These are phyloP conservation scores for Onthophagus sagittarius DNA, from an alignment of 2,888 invertebrate genomes.

Conservation along the genomic window DNA sequence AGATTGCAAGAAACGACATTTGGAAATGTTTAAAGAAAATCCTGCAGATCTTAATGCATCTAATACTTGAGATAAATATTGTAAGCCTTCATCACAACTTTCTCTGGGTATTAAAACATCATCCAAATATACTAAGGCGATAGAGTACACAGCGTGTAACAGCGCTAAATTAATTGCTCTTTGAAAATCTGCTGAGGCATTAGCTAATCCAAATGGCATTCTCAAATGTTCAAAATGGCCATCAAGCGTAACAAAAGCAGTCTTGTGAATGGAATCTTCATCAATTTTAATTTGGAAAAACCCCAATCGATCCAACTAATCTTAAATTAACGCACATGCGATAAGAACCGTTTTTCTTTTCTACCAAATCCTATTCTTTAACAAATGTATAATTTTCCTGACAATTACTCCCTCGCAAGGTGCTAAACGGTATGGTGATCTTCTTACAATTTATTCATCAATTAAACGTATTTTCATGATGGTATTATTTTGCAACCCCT, in stretches of 20 bases:
- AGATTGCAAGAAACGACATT: too few relatives aligned
- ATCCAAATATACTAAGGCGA: constrained; percentile 24
- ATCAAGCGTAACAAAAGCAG: constrained; percentile 18
- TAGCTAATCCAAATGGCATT: constrained; percentile 39
- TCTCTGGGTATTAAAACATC: constrained; percentile 26
- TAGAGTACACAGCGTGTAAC: constrained; percentile 3
- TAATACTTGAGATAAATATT: too few relatives aligned
- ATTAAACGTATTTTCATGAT: constrained; percentile 13
- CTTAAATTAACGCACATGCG: constrained; percentile 24
- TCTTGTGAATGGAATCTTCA: constrained; percentile 28
- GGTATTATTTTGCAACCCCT: constrained; percentile 7
- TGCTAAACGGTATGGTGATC: constrained; percentile 25
- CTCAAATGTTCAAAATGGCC: constrained; percentile 37
- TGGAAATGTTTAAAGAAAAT: too few relatives aligned
- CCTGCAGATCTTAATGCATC: too few relatives aligned
- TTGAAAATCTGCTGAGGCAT: constrained; percentile 22
- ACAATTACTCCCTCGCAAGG: constrained; percentile 19
- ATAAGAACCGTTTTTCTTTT: constrained; percentile 24
- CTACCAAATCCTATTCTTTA: constrained; percentile 24
- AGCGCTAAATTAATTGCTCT: constrained; percentile 28
- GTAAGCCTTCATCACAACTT: too few relatives aligned
- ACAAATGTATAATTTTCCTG: constrained; percentile 22
- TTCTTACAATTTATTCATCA: constrained; percentile 20
- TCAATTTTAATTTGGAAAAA: constrained; percentile 39
- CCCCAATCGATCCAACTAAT: too few relatives aligned